Percentiles rank a stretch among this genome's conserved stretches.
phyloP scores from a whole-genome alignment of 2,113 vertebrate genomes.

The Rhabdornis inornatus region DNA sequence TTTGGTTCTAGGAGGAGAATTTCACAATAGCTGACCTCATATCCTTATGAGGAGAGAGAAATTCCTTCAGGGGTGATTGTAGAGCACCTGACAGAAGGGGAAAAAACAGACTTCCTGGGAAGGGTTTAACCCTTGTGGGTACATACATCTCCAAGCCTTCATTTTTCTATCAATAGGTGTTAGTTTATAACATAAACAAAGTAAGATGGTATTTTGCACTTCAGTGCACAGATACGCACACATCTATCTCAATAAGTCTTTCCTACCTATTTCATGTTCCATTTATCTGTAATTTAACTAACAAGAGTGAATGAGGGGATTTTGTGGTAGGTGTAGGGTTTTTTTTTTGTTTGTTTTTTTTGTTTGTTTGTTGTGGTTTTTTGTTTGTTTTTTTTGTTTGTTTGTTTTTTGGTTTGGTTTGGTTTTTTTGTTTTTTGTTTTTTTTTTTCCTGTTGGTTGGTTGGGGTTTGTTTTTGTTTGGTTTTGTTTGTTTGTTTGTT shows the following conservation, averaged over 20 bases:
- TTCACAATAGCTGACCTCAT: constrained; percentile 44
- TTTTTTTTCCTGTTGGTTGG: background rate
- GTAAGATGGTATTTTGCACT: background rate
- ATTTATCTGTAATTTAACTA: background rate
- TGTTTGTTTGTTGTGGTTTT: background rate
- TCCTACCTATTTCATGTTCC: background rate
- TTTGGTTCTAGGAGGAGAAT: constrained; percentile 6
- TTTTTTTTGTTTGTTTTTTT: background rate
- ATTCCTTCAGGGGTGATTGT: constrained; percentile 17
- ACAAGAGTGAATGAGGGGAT: background rate
- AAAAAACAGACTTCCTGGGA: background rate
- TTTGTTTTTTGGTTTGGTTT: too few species aligned
- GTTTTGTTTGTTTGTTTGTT: too few species aligned
- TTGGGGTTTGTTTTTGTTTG: background rate
- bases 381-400: too few species aligned
- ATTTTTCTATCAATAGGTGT: background rate
- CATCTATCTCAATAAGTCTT: background rate
- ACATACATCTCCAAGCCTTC: background rate
- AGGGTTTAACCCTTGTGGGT: background rate
- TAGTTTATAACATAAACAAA: background rate
- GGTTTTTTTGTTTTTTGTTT: background rate
- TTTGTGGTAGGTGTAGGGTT: background rate
- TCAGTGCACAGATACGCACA: background rate
- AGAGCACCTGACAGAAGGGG: constrained; percentile 2
- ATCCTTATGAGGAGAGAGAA: constrained; percentile 12